Conservation (phyloP, 2,888 invertebrate species). For the Drosophila picticornis region DNA sequence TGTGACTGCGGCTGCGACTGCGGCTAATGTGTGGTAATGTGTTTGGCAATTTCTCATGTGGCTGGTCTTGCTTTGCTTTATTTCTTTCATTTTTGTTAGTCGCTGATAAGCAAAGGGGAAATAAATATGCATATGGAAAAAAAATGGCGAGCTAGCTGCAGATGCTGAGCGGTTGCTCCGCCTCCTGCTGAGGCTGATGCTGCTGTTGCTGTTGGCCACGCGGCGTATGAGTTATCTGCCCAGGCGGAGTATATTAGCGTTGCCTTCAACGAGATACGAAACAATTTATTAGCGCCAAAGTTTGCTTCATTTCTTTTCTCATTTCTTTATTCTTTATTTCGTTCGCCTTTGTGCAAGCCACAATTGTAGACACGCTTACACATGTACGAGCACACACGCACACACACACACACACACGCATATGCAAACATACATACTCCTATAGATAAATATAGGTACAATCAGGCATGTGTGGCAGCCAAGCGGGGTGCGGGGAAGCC, state of each 20-base stretch:
- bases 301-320: conserved; percentile 65
- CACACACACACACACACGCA: conserved; percentile 9
- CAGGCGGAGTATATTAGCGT: conserved; percentile 61
- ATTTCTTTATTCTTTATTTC: conserved; percentile 57
- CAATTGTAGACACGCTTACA: conserved; percentile 38
- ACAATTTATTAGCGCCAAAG: conserved; percentile 80
- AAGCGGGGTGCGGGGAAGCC: conserved; percentile 38
- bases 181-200: conserved; percentile 28
- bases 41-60: conserved; percentile 73
- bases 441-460: conserved; percentile 33
- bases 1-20: conserved; percentile 4
- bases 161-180: conserved; percentile 6
- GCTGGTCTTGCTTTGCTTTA: conserved; percentile 60
- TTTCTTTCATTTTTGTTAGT: conserved; percentile 62
- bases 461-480: conserved; percentile 10
- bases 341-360: conserved; percentile 38
- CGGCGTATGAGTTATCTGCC: conserved; percentile 77
- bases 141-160: conserved; percentile 9
- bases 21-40: conserved; percentile 77
- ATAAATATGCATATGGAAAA: conserved; percentile 80
- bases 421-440: conserved; percentile 18
- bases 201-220: conserved; percentile 46
- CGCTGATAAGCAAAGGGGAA: conserved; percentile 82
- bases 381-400: conserved; percentile 21
- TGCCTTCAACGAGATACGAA: conserved; percentile 68